Percentiles rank a stretch among this genome's conserved stretches.
Conservation (phyloP, 2,888 invertebrate species). For the Mechanitis messenoides region DNA sequence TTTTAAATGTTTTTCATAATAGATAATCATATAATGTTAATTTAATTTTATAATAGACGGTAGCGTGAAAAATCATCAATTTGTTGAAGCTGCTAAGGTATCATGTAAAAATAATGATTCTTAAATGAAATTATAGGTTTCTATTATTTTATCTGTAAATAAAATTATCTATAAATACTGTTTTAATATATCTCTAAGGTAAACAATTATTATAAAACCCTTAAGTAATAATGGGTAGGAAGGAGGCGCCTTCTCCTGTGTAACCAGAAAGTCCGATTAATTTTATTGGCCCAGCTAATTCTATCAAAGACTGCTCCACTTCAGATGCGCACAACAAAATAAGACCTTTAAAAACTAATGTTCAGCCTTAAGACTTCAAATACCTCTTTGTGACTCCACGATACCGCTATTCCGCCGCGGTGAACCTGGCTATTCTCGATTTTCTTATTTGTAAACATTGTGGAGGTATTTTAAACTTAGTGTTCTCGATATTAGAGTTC, state of each 20-base stretch:
- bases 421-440: conserved; percentile 58
- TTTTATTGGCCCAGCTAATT: conserved; percentile 70
- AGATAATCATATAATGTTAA: too few species aligned
- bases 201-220: conserved; percentile 26
- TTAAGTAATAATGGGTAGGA: conserved; percentile 20
- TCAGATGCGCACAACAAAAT: conserved; percentile 72
- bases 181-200: too few species aligned
- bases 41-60: too few species aligned
- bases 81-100: too few species aligned
- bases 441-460: conserved; percentile 38
- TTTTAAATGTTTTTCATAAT: too few species aligned
- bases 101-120: too few species aligned
- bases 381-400: conserved; percentile 73
- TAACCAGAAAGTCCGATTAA: conserved; percentile 53
- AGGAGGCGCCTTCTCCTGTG: conserved; percentile 15
- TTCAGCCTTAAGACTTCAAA: conserved; percentile 73
- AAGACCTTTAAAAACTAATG: conserved; percentile 76
- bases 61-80: too few species aligned
- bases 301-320: conserved; percentile 67
- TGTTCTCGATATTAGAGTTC: conserved; percentile 9
- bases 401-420: conserved; percentile 49
- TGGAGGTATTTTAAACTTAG: conserved; percentile 36
- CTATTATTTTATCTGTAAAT: too few species aligned
- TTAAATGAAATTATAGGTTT: too few species aligned
- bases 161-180: too few species aligned